These are phyloP conservation scores for Pelodiscus sinensis DNA, from an alignment of 2,113 vertebrate genomes.

Conservation along the genomic window DNA sequence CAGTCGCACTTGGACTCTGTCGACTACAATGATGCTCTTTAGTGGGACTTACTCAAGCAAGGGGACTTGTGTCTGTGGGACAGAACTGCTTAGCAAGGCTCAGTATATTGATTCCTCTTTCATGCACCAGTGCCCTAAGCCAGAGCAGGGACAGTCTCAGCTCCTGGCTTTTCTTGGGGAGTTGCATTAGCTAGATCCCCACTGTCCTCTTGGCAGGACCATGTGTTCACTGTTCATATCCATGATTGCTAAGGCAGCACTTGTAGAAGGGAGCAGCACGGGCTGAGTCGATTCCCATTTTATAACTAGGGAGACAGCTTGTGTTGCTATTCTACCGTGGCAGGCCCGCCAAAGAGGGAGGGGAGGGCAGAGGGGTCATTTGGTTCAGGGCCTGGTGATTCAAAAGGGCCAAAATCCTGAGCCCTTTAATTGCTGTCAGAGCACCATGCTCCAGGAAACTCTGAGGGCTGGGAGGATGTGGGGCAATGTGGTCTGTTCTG, in stretches of 20 bases:
- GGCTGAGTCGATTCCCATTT: not conserved
- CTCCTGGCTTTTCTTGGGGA: not conserved
- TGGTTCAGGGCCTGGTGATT: too few relatives aligned
- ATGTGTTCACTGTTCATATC: accelerated
- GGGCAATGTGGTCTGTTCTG: too few relatives aligned
- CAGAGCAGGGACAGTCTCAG: not conserved
- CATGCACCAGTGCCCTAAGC: not conserved
- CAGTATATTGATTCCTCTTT: accelerated
- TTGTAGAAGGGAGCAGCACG: not conserved
- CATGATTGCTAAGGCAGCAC: accelerated
- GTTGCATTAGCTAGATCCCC: not conserved
- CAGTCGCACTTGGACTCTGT: not conserved
- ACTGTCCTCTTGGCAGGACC: accelerated
- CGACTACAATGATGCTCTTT: not conserved
- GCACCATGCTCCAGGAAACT: too few relatives aligned
- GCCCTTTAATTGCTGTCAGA: too few relatives aligned
- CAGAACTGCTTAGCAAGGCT: not conserved
- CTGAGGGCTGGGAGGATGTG: too few relatives aligned
- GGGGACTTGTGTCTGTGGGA: not conserved
- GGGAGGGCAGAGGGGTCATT: too few relatives aligned
- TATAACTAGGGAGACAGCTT: not conserved
- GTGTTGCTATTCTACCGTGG: not conserved
- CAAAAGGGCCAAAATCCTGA: too few relatives aligned
- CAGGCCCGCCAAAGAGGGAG: too few relatives aligned
- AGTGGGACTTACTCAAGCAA: accelerated